Percentiles rank a stretch among this genome's conserved stretches.
These are phyloP conservation scores for Ataeniobius toweri DNA, from an alignment of 2,797 vertebrate species.

Conservation along the genomic window DNA sequence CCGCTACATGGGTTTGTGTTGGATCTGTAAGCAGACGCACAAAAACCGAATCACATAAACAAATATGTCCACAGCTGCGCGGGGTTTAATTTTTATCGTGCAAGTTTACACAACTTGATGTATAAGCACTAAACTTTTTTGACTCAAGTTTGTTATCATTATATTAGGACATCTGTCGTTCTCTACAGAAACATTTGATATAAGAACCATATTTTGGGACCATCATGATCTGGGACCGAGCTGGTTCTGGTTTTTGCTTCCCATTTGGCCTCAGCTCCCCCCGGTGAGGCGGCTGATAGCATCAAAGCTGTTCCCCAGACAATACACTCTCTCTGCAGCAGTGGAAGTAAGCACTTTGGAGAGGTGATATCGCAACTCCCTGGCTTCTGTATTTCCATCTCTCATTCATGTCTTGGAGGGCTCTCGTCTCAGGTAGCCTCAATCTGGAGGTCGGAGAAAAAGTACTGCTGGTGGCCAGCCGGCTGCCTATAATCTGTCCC, in stretches of 20 bases:
- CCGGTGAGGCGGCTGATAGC: background rate
- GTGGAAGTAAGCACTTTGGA: constrained; percentile 14
- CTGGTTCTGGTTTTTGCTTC: constrained; percentile 11
- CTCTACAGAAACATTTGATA: no score
- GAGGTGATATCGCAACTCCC: constrained; percentile 9
- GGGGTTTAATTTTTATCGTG: background rate
- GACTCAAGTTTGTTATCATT: background rate
- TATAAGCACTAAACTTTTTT: background rate
- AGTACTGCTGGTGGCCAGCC: constrained; percentile 12
- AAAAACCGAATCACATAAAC: background rate
- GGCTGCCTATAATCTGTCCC: constrained; percentile 15
- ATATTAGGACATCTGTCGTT: background rate
- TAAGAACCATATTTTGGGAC: no score
- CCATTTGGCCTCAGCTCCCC: background rate
- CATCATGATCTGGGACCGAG: no score
- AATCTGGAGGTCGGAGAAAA: constrained; percentile 41
- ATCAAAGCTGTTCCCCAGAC: constrained; percentile 11
- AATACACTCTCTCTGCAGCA: constrained; percentile 8
- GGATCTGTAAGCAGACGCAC: no score
- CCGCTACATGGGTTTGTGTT: no score
- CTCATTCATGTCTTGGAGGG: constrained; percentile 9
- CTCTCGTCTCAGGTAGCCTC: constrained; percentile 37
- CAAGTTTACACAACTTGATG: background rate
- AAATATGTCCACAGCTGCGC: background rate
- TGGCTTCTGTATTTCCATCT: constrained; percentile 23